These are phyloP conservation scores for Leucopternis melanops DNA, from an alignment of 2,113 vertebrate species.

Conservation along the genomic window DNA sequence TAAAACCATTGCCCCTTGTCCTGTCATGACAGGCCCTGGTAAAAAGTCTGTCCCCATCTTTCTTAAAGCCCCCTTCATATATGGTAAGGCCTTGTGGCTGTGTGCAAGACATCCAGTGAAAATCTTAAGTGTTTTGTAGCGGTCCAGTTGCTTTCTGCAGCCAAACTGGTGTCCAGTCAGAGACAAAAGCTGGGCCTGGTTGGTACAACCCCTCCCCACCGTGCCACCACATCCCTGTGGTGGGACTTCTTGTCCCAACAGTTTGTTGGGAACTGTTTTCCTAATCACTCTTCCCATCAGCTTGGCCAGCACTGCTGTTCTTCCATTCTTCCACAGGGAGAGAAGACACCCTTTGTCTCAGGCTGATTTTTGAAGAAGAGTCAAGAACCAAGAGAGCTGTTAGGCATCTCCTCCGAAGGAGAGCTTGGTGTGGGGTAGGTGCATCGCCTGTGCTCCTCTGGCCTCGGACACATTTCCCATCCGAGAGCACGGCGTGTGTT, in stretches of 20 bases:
- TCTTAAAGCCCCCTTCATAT: not conserved
- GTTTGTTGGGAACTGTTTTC: not conserved
- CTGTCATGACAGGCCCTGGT: not conserved
- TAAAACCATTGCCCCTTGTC: not conserved
- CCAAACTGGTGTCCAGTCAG: not conserved
- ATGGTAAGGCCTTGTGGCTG: not conserved
- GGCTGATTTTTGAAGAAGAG: not conserved
- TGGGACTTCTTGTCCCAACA: not conserved
- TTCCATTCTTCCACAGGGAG: not conserved
- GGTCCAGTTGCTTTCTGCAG: not conserved
- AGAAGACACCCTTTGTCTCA: not conserved
- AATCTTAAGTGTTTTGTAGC: not conserved
- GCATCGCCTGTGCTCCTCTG: not conserved
- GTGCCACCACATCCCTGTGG: not conserved
- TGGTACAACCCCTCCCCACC: not conserved
- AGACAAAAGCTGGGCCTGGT: not conserved
- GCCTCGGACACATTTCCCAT: not conserved
- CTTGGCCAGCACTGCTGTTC: not conserved
- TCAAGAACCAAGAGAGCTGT: not conserved
- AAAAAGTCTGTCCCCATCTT: not conserved
- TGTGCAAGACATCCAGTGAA: not conserved
- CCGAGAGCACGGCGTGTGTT: rapidly evolving
- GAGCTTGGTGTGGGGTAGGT: not conserved
- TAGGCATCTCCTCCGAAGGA: not conserved
- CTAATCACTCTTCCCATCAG: not conserved